A percentile compares a stretch with the other conserved stretches of the same genome.
phyloP scores from a whole-genome alignment of 37 sponge, comb jelly and placozoan genomes.

The Halichondria panicea region DNA sequence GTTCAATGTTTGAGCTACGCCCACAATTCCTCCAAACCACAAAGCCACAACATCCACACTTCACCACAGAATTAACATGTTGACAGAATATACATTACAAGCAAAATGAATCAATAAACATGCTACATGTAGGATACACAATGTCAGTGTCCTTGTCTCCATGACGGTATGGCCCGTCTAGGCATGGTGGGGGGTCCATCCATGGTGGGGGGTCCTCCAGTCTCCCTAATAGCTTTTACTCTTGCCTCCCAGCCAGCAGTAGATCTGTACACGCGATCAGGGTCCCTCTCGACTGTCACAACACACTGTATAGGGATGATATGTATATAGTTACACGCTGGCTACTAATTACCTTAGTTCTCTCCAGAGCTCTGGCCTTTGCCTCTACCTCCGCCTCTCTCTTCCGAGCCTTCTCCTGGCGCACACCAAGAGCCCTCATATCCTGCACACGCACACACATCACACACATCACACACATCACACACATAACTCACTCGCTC shows the following conservation, averaged over 20 bases:
- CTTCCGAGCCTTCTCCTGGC: not conserved
- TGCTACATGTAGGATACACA: too few species aligned
- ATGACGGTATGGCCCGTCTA: slow-evolving; percentile 69
- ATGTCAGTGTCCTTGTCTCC: slow-evolving; percentile 83
- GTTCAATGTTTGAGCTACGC: too few species aligned
- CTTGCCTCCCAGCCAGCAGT: slow-evolving; percentile 79
- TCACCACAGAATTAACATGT: too few species aligned
- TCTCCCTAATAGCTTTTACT: slow-evolving; percentile 27
- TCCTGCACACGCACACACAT: too few species aligned
- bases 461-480: too few species aligned
- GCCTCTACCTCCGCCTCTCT: not conserved
- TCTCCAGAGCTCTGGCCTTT: not conserved
- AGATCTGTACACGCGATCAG: slow-evolving; percentile 54
- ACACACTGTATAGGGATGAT: slow-evolving; percentile 47
- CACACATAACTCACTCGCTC: slow-evolving; percentile 77
- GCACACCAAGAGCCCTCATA: not conserved
- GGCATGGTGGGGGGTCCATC: too few species aligned
- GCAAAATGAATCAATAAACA: too few species aligned
- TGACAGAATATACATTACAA: too few species aligned
- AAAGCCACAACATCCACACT: too few species aligned
- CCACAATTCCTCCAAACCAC: too few species aligned
- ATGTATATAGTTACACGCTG: not conserved
- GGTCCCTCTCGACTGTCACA: slow-evolving; percentile 67
- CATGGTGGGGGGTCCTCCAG: too few species aligned
- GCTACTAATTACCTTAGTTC: not conserved